Evolutionary conservation across 2,888 invertebrate species (phyloP), one percentile per base, ranked within the genome.

Genomic region (Apamea epomidion): DNA sequence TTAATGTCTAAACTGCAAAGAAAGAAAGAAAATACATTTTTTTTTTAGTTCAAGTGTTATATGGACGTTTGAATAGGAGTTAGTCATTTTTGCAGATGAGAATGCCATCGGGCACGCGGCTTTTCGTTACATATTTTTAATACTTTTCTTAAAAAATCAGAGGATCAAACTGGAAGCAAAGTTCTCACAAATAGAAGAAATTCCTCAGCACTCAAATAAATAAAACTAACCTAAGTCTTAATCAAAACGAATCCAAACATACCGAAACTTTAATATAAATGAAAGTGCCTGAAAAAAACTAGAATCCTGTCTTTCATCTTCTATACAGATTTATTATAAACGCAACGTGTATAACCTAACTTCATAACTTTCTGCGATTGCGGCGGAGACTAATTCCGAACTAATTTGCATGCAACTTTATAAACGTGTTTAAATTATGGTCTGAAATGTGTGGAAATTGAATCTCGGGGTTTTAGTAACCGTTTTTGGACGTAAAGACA

Each of bases 351-450:
- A 74, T 76, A 83, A 80, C 71, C 60, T 60, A 65, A 76, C 54
- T 80, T 74, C 62, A 42, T 64, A 83, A 77, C 77, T 85, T 85
- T 78, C 73, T 67, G 25, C n/a, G n/a, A n/a, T n/a, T n/a, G n/a
- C 68, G 4, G n/a, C 62, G 64, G 32, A 58, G 75, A 79, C 74
- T 78, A 78, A 80, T 87, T 74, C n/a, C 37, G n/a, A 80, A 83
- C 62, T 78, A 62, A 80, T 87, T 83, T 80, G 67, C 75, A 87
- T 78, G 64, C n/a, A 70, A 80, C 80, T 85, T 83, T 83, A 83
- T 62, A 69, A 51, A 68, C 71, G 65, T 65, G 32, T 76, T 69
- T 79, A 79, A 71, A 82, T 76, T 76, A 48, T 18, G 12, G 70
- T 45, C 21, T n/a, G 48, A 54, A 82, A 85, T 76, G 70, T 82